Evolutionary conservation across 2,888 invertebrate genomes (phyloP).

Genomic region (Phengaris arion): DNA sequence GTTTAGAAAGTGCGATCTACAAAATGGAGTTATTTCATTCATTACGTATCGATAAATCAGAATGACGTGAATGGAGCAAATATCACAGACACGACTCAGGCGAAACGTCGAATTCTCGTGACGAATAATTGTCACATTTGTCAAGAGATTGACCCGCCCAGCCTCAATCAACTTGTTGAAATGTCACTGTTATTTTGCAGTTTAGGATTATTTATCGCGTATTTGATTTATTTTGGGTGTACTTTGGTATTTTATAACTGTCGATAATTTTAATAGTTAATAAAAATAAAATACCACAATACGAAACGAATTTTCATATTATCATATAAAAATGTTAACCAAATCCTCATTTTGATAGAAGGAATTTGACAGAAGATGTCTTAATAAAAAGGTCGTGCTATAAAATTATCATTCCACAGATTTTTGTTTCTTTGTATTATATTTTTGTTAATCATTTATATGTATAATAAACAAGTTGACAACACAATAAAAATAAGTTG

Average conservation of each 20-base stretch:
- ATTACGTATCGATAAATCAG: conserved; percentile 23
- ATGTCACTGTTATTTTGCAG: conserved; percentile 15
- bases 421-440: no score
- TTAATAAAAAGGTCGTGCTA: no score
- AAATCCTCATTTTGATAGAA: no score
- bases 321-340: no score
- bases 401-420: no score
- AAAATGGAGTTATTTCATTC: neutral
- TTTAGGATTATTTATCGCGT: neutral
- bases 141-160: neutral
- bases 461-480: no score
- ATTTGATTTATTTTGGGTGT: neutral
- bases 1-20: neutral
- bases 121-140: conserved; percentile 25
- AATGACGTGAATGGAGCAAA: conserved; percentile 17
- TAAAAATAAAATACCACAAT: no score
- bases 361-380: no score
- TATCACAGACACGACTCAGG: neutral
- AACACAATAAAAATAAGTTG: neutral
- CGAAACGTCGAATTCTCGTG: neutral
- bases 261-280: neutral
- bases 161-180: neutral
- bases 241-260: neutral
- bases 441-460: no score
- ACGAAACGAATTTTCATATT: no score